phyloP scores from a whole-genome alignment of 2,888 invertebrate species.

The Drosophila pullipes region DNA sequence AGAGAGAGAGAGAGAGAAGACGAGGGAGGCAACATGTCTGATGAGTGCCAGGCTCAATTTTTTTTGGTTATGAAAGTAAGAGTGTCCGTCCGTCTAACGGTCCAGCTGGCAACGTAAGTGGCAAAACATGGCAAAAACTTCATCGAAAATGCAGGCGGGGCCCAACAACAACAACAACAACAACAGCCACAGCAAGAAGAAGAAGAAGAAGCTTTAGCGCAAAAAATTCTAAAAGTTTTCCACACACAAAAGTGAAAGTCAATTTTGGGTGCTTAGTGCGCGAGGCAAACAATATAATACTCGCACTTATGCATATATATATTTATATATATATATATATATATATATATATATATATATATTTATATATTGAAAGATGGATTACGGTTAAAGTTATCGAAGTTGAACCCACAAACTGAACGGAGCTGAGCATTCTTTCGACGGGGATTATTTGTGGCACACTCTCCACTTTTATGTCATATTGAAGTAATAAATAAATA shows the following conservation, averaged over 20 bases:
- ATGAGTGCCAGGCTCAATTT: constrained; percentile 40
- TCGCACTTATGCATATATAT: background rate
- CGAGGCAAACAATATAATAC: constrained; percentile 32
- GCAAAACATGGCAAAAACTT: constrained; percentile 61
- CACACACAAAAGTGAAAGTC: constrained; percentile 56
- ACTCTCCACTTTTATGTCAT: background rate
- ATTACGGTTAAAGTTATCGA: constrained; percentile 29
- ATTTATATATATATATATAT: constrained; percentile 12
- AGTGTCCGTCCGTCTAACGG: constrained; percentile 43
- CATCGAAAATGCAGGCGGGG: constrained; percentile 53
- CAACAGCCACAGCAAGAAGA: constrained; percentile 11
- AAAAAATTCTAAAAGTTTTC: constrained; percentile 69
- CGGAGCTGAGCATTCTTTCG: background rate
- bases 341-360: background rate
- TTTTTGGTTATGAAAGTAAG: constrained; percentile 69
- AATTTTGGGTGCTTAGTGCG: constrained; percentile 46
- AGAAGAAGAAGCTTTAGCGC: constrained; percentile 6
- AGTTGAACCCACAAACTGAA: constrained; percentile 12
- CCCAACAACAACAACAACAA: constrained; percentile 39
- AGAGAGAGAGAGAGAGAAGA: background rate
- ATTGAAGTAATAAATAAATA: background rate
- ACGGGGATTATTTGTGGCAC: constrained; percentile 2
- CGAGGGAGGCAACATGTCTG: constrained; percentile 53
- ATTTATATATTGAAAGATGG: constrained; percentile 30
- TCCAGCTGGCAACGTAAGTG: constrained; percentile 23